A percentile compares a stretch with the other conserved stretches of the same genome.
These are phyloP conservation scores for Poeciliopsis occidentalis DNA, from an alignment of 2,113 vertebrate genomes.

Conservation along the genomic window DNA sequence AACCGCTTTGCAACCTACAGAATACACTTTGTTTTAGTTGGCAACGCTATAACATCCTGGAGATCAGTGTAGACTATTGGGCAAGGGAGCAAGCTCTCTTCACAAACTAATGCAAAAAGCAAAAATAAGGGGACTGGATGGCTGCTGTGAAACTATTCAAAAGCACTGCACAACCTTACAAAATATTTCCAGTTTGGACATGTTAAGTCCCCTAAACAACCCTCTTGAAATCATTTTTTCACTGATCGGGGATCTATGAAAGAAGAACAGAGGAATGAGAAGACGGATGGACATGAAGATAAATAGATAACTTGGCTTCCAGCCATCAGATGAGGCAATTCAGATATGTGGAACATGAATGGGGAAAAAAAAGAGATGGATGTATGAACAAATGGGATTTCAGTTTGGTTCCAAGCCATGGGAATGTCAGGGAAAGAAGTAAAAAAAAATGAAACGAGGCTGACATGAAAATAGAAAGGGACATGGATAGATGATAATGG, in stretches of 20 bases:
- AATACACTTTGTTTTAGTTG: neutral
- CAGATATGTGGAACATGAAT: slow-evolving; percentile 14
- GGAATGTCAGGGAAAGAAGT: slow-evolving; percentile 50
- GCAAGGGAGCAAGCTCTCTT: neutral
- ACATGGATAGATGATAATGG: slow-evolving; percentile 57
- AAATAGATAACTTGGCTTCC: slow-evolving; percentile 54
- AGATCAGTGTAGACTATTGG: neutral
- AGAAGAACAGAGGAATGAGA: slow-evolving; percentile 15
- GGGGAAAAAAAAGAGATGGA: slow-evolving; percentile 17
- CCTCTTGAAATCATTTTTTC: neutral
- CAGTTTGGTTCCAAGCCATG: slow-evolving; percentile 45
- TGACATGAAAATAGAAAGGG: slow-evolving; percentile 54
- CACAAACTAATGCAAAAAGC: neutral
- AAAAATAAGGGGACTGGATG: neutral
- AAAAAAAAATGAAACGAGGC: slow-evolving; percentile 46
- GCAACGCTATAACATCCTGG: neutral
- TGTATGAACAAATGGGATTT: slow-evolving; percentile 65
- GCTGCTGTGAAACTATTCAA: neutral
- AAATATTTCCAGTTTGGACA: neutral
- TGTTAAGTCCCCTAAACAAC: neutral
- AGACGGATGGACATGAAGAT: slow-evolving; percentile 47
- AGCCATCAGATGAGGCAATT: slow-evolving; percentile 29
- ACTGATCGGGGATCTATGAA: neutral
- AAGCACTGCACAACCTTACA: neutral
- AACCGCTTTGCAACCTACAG: too few relatives aligned